A percentile compares a stretch with the other conserved stretches of the same genome.
phyloP scores from a whole-genome alignment of 92 coral and sea anemone genomes.

The Porites divaricata region DNA sequence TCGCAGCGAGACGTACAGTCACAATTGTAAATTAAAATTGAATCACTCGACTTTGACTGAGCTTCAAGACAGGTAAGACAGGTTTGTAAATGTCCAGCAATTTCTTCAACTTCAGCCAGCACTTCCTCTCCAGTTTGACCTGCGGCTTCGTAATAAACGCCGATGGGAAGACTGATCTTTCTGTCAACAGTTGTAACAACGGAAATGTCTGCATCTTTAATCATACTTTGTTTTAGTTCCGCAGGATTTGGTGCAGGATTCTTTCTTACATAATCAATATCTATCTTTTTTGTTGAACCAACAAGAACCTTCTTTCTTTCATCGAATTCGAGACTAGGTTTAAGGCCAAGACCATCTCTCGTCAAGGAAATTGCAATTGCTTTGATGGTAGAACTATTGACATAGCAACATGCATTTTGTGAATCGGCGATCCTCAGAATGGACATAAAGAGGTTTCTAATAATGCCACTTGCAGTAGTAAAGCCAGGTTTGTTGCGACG shows the following conservation, averaged over 20 bases:
- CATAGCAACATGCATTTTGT: slow-evolving; percentile 48
- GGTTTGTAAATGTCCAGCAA: slow-evolving; percentile 57
- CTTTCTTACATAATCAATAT: slow-evolving; percentile 32
- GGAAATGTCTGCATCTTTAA: slow-evolving; percentile 68
- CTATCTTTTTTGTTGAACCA: slow-evolving; percentile 53
- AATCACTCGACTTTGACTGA: slow-evolving; percentile 53
- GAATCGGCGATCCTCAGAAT: slow-evolving; percentile 49
- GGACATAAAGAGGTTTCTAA: slow-evolving; percentile 57
- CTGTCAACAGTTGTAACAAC: slow-evolving; percentile 53
- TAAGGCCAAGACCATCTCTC: slow-evolving; percentile 63
- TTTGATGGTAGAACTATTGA: slow-evolving; percentile 44
- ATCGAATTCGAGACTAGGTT: slow-evolving; percentile 57
- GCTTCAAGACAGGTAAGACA: slow-evolving; percentile 54
- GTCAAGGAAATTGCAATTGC: slow-evolving; percentile 59
- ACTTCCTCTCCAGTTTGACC: slow-evolving; percentile 57
- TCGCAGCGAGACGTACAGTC: slow-evolving; percentile 55
- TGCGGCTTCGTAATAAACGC: slow-evolving; percentile 50
- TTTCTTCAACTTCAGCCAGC: slow-evolving; percentile 50
- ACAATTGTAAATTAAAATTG: slow-evolving; percentile 44
- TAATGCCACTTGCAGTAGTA: slow-evolving; percentile 61
- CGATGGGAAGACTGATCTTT: slow-evolving; percentile 56
- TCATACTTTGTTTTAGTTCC: slow-evolving; percentile 51
- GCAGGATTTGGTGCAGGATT: slow-evolving; percentile 53
- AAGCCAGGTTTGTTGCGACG: slow-evolving; percentile 60
- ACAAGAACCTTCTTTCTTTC: slow-evolving; percentile 61